Evolutionary conservation across 2,113 vertebrate species (phyloP).

Genomic region (Malaclemys terrapin): DNA sequence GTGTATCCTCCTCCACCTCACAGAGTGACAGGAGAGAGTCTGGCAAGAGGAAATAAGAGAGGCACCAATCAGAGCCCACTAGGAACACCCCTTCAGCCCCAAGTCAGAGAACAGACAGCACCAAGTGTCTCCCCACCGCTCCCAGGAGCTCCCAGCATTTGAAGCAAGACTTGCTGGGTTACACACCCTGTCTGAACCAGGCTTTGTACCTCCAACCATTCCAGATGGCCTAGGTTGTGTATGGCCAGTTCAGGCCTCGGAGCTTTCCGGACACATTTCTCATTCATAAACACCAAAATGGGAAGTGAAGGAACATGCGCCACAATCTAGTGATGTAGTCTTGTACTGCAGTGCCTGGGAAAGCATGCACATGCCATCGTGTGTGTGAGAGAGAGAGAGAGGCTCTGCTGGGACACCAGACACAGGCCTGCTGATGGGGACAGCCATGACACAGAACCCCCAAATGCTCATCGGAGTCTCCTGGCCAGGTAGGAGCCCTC

Average conservation of each 20-base stretch:
- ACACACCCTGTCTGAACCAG: not conserved
- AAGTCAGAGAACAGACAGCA: not conserved
- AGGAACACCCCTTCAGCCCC: no score
- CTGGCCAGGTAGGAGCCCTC: not conserved
- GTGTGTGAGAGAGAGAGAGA: no score
- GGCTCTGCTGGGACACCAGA: not conserved
- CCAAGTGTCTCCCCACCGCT: not conserved
- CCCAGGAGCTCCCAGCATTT: not conserved
- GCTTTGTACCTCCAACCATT: not conserved
- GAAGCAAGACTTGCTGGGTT: not conserved
- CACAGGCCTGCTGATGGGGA: not conserved
- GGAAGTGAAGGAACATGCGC: not conserved
- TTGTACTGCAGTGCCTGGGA: not conserved
- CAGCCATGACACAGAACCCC: not conserved
- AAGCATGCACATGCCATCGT: not conserved
- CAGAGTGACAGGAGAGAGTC: slow-evolving; percentile 53
- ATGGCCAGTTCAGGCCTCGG: not conserved
- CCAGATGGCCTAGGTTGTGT: not conserved
- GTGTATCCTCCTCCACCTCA: slow-evolving; percentile 48
- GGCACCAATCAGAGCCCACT: not conserved
- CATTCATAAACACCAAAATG: not conserved
- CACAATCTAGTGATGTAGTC: not conserved
- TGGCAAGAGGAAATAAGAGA: slow-evolving; percentile 50
- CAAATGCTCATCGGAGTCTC: not conserved
- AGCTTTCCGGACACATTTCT: not conserved